Evolutionary conservation across 2,888 invertebrate genomes (phyloP), one percentile per base, ranked within the genome.

Genomic region (Drosophila conformis): DNA sequence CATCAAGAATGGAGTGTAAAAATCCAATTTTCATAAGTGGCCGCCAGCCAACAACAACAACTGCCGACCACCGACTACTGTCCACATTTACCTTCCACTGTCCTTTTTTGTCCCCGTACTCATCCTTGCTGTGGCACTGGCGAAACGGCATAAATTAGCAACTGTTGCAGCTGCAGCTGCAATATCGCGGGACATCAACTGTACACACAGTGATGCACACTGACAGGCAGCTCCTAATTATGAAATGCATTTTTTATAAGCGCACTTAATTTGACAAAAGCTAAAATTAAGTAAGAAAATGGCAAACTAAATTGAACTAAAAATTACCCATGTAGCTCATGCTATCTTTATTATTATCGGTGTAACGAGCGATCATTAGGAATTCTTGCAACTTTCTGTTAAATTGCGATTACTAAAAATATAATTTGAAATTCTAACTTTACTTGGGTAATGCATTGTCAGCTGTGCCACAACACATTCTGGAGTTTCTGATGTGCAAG

Each of bases 11-110:
- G 80, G 85, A 84, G 89, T 85, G 85, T 85, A 85, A 85, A 84
- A 89, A 85, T 87, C 89, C 85, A 85, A 85, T 85, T 89, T 85
- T 89, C 87, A 85, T 85, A 85, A 85, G 89, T 85, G 85, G 85
- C 80, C 76, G 75, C 75, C 56, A 75, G 63, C 58, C 64, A 62
- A 5, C 53, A 54, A 36, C 54, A 29, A 29, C 38, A 27, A 38
- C 62, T 63, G 65, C 10, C 56, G 58, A 38, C 80, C 76, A 71
- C 48, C 65, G 59, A 63, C 75, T 69, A 72, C 78, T 78, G 74
- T 76, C 75, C 70, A 63, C 67, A 70, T 54, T 48, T 54, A n/a
- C 21, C 49, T 60, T 62, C 40, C 36, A 33, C 38, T 57, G 57
- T 71, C 64, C 80, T 68, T 40, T 61, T 38, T 63, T 75, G 67